A percentile compares a stretch with the other conserved stretches of the same genome.
These are phyloP conservation scores for Brachyhypopomus gauderio DNA, from an alignment of 2,113 vertebrate genomes.

Conservation along the genomic window DNA sequence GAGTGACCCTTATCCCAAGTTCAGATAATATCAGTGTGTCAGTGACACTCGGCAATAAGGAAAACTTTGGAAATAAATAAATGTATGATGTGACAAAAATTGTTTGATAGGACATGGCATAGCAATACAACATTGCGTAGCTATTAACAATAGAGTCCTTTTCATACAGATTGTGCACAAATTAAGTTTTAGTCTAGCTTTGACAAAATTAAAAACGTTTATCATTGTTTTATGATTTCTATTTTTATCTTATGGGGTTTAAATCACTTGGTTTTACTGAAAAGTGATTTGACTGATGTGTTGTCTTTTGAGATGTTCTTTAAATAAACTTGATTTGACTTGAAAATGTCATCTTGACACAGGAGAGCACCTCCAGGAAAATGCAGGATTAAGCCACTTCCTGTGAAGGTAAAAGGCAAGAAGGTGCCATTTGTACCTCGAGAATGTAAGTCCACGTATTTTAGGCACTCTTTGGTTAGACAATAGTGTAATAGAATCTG, in stretches of 20 bases:
- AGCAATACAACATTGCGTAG: neutral
- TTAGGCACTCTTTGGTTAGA: neutral
- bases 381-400: constrained; percentile 76
- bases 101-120: too few relatives aligned
- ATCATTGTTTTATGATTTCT: too few relatives aligned
- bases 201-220: neutral
- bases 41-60: neutral
- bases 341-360: constrained; percentile 29
- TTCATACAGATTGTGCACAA: neutral
- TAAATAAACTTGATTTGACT: too few relatives aligned
- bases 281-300: too few relatives aligned
- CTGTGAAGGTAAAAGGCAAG: constrained; percentile 80
- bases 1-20: neutral
- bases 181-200: neutral
- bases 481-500: too few relatives aligned
- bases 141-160: neutral
- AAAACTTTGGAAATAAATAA: neutral
- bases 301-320: neutral
- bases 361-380: constrained; percentile 85
- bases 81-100: neutral
- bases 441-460: constrained; percentile 74
- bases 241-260: too few relatives aligned
- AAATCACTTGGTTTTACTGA: too few relatives aligned
- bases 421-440: constrained; percentile 72
- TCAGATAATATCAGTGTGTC: neutral